Conservation (phyloP, 2,797 vertebrate species). For the Cryptoblepharus egeriae region DNA sequence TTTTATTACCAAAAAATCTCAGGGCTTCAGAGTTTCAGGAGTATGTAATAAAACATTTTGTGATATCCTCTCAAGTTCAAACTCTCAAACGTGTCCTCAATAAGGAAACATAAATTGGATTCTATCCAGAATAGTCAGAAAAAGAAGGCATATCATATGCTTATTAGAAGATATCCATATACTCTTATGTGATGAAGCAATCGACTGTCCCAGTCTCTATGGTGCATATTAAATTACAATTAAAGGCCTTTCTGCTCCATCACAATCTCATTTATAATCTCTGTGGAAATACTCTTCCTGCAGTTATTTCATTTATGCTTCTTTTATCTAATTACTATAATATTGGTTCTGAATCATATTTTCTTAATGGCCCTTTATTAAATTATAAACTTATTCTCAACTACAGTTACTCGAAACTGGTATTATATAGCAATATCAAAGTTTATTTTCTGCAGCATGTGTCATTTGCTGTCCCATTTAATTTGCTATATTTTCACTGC, state of each 20-base stretch:
- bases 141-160: slow-evolving; percentile 78
- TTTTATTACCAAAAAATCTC: slow-evolving; percentile 27
- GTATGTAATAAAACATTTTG: slow-evolving; percentile 46
- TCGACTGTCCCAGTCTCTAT: slow-evolving; percentile 78
- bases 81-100: background rate
- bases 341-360: slow-evolving; percentile 81
- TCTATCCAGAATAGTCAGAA: background rate
- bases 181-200: slow-evolving; percentile 79
- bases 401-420: slow-evolving; percentile 70
- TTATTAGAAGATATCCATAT: slow-evolving; percentile 82
- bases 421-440: slow-evolving; percentile 74
- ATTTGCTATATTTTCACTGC: slow-evolving; percentile 48
- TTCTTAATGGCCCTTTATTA: slow-evolving; percentile 80
- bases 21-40: background rate
- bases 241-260: slow-evolving; percentile 80
- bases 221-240: slow-evolving; percentile 84
- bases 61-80: slow-evolving; percentile 56
- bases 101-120: background rate
- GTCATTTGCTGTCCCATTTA: slow-evolving; percentile 65
- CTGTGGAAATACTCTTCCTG: slow-evolving; percentile 79
- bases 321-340: slow-evolving; percentile 83
- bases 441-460: slow-evolving; percentile 64
- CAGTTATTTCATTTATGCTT: slow-evolving; percentile 82
- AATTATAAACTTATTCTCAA: slow-evolving; percentile 84
- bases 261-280: slow-evolving; percentile 83